Conservation (phyloP, 2,113 vertebrate species). For the Cephalopholis sonnerati region DNA sequence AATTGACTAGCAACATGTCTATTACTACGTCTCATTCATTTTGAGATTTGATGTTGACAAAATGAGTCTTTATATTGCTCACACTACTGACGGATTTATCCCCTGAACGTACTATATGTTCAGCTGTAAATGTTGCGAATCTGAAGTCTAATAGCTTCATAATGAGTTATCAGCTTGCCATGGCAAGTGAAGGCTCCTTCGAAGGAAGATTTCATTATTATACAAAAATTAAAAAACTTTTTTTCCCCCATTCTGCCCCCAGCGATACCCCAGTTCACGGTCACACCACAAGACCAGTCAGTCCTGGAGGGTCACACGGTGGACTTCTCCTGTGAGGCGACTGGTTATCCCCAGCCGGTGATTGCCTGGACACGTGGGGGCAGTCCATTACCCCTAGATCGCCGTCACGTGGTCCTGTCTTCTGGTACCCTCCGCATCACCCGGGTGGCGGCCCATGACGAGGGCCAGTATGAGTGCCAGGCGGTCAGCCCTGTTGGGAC, state of each 20-base stretch:
- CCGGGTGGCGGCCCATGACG: slow-evolving; percentile 92
- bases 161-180: neutral
- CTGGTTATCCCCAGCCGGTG: slow-evolving; percentile 92
- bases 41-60: neutral
- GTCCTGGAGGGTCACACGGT: slow-evolving; percentile 94
- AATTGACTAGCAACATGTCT: neutral
- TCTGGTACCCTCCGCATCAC: slow-evolving; percentile 92
- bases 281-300: slow-evolving; percentile 92
- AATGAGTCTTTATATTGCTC: neutral
- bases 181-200: neutral
- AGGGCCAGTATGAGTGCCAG: slow-evolving; percentile 98
- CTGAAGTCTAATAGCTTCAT: neutral
- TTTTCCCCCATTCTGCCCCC: neutral
- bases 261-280: slow-evolving; percentile 95
- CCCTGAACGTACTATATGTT: neutral
- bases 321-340: slow-evolving; percentile 95
- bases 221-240: neutral
- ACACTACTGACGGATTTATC: neutral
- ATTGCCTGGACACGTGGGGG: slow-evolving; percentile 98
- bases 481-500: slow-evolving; percentile 95
- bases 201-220: neutral
- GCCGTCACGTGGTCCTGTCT: slow-evolving; percentile 90
- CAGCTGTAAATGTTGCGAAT: neutral
- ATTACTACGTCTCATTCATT: neutral
- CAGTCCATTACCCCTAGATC: slow-evolving; percentile 91